Evolutionary conservation across 1,140 invertebrate genomes (phyloP).

Genomic region (Neodiprion lecontei): DNA sequence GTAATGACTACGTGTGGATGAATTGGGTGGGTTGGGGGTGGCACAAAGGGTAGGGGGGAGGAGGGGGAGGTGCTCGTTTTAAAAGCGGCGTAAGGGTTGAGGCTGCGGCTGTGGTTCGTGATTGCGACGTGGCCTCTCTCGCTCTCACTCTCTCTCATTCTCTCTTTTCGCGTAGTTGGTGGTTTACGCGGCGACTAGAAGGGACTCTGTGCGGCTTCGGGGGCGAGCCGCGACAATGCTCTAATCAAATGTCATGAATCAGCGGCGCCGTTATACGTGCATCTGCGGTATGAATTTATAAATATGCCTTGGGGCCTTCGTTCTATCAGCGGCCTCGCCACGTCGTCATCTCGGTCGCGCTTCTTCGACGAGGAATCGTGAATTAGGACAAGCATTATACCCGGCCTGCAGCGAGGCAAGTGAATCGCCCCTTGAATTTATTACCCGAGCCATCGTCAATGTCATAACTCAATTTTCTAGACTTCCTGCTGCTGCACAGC

Average conservation of each 20-base stretch:
- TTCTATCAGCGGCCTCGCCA: too few relatives aligned
- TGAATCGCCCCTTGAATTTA: too few relatives aligned
- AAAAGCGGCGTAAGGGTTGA: constrained; percentile 35
- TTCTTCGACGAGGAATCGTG: too few relatives aligned
- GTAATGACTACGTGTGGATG: neutral
- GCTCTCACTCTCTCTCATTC: neutral
- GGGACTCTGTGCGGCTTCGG: neutral
- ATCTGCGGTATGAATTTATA: constrained; percentile 61
- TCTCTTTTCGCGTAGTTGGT: neutral
- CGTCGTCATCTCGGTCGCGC: too few relatives aligned
- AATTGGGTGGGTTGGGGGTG: too few relatives aligned
- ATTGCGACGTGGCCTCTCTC: constrained; percentile 8
- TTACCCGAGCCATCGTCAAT: too few relatives aligned
- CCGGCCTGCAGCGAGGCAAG: too few relatives aligned
- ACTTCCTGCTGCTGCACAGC: too few relatives aligned
- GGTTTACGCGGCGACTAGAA: neutral
- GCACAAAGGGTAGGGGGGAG: neutral
- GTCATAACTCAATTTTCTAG: too few relatives aligned
- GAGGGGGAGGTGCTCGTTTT: neutral
- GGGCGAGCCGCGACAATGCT: constrained; percentile 52
- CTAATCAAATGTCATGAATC: constrained; percentile 63
- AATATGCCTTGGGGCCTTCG: constrained; percentile 45
- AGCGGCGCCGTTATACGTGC: constrained; percentile 59
- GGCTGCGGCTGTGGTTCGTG: constrained; percentile 22
- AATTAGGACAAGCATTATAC: too few relatives aligned